These are phyloP conservation scores for Tenualosa ilisha DNA, from an alignment of 2,797 vertebrate species.

Conservation along the genomic window DNA sequence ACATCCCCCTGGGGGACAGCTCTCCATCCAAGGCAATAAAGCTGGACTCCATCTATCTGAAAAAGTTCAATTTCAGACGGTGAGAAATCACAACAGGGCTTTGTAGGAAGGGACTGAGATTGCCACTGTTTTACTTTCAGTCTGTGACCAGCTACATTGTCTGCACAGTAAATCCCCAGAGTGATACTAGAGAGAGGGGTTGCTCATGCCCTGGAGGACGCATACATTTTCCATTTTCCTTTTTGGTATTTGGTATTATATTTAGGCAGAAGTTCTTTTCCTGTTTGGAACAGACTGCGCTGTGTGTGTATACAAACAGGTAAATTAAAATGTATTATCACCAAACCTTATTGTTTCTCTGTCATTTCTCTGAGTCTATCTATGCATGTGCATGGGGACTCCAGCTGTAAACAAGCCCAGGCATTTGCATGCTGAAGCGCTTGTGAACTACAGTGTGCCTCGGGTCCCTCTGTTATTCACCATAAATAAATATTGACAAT, in stretches of 20 bases:
- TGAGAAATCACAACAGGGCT: slow-evolving; percentile 30
- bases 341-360: too few species aligned
- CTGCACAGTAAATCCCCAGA: background rate
- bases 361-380: background rate
- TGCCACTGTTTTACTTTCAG: background rate
- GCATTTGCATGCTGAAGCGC: background rate
- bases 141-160: background rate
- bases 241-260: too few species aligned
- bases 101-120: slow-evolving; percentile 9
- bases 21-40: slow-evolving; percentile 54
- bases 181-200: background rate
- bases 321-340: too few species aligned
- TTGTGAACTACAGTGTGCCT: background rate
- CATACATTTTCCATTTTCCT: too few species aligned
- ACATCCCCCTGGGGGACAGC: slow-evolving; percentile 47
- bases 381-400: too few species aligned
- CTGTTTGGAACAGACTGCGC: too few species aligned
- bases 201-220: background rate
- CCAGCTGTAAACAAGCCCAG: background rate
- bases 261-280: too few species aligned
- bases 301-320: too few species aligned
- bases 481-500: slow-evolving; percentile 12
- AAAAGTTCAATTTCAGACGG: slow-evolving; percentile 50
- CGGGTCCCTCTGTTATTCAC: background rate
- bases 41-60: slow-evolving; percentile 55